Conservation (phyloP, 2,113 vertebrate species). For the Brachyhypopomus occidentalis region DNA sequence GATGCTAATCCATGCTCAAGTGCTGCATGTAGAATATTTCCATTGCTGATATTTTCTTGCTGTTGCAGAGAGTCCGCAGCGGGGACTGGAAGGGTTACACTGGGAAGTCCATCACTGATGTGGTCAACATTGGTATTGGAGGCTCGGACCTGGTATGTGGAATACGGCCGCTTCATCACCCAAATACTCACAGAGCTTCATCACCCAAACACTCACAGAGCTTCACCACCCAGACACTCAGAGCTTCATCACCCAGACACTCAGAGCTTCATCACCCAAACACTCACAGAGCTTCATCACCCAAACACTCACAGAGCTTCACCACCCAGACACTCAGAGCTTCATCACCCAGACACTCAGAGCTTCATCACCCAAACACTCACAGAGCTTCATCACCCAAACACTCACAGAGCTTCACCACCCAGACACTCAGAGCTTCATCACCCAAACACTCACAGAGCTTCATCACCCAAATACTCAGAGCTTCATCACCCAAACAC, state of each 20-base stretch:
- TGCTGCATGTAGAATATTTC: neutral
- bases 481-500: no score
- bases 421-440: no score
- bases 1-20: neutral
- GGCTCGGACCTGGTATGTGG: constrained; percentile 95
- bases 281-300: neutral
- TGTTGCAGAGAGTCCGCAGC: constrained; percentile 83
- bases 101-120: constrained; percentile 89
- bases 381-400: neutral
- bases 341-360: no score
- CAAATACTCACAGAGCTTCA: neutral
- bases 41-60: constrained; percentile 1
- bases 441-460: no score
- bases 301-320: neutral
- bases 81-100: constrained; percentile 96
- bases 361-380: no score
- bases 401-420: neutral
- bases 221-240: no score
- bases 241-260: no score
- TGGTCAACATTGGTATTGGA: constrained; percentile 94
- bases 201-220: neutral
- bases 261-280: no score
- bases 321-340: no score
- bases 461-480: neutral
- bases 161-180: neutral